Evolutionary conservation across 2,797 vertebrate species (phyloP).

Genomic region (Tragopan temminckii): DNA sequence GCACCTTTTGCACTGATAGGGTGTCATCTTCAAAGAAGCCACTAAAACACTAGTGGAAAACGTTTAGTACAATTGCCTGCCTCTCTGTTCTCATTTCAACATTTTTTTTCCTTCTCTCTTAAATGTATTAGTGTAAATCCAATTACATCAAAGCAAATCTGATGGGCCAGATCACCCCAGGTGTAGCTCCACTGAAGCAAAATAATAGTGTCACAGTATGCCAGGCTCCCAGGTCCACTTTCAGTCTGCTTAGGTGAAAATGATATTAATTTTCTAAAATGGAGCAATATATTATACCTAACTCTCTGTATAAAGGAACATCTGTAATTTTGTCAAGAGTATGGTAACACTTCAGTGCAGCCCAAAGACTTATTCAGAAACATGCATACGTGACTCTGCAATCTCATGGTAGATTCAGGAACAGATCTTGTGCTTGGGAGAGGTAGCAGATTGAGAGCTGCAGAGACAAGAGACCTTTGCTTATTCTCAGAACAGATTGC

Average conservation of each 20-base stretch:
- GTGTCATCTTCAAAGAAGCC: neutral
- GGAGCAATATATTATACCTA: neutral
- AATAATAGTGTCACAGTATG: neutral
- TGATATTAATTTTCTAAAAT: constrained; percentile 4
- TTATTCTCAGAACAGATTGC: neutral
- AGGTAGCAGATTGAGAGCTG: neutral
- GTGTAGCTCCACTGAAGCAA: neutral
- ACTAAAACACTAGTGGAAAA: neutral
- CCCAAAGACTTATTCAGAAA: neutral
- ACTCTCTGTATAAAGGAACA: neutral
- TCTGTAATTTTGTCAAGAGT: neutral
- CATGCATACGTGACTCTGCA: neutral
- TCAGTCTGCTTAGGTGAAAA: constrained; percentile 12
- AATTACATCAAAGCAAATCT: neutral
- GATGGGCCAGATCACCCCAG: neutral
- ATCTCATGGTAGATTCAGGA: neutral
- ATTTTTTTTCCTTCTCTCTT: neutral
- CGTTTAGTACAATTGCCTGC: neutral
- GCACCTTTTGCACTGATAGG: neutral
- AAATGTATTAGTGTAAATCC: neutral
- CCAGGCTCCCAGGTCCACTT: neutral
- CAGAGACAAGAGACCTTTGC: neutral
- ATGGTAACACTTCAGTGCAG: neutral
- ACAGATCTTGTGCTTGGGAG: constrained; percentile 2
- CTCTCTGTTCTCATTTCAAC: neutral